A percentile compares a stretch with the other conserved stretches of the same genome.
phyloP scores from a whole-genome alignment of 2,797 vertebrate species.

The Phalloptychus januarius region DNA sequence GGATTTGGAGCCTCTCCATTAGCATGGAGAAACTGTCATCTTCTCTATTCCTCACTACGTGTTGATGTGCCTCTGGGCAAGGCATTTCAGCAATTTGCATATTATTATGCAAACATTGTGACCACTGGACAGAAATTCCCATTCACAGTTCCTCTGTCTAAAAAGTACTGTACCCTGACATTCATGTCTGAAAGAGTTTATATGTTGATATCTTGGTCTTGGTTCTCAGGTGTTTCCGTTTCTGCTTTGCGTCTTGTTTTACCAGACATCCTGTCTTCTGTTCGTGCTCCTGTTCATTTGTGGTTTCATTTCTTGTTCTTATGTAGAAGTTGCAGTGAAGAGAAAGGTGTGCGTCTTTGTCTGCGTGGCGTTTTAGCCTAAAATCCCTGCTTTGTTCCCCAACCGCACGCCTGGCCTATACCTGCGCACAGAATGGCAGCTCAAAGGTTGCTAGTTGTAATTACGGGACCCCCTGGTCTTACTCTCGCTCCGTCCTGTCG shows the following conservation, averaged over 20 bases:
- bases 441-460: conserved; percentile 92
- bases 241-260: background rate
- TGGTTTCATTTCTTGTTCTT: conserved; percentile 39
- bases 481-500: conserved; percentile 79
- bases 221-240: background rate
- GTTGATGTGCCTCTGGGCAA: background rate
- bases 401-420: background rate
- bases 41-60: background rate
- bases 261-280: conserved; percentile 54
- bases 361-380: conserved; percentile 78
- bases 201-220: background rate
- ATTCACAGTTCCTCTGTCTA: background rate
- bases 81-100: background rate
- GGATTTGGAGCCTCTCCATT: background rate
- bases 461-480: conserved; percentile 94
- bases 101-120: background rate
- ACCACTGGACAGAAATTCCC: background rate
- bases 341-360: conserved; percentile 63
- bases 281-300: conserved; percentile 32
- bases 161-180: no score
- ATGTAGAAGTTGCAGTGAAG: conserved; percentile 66
- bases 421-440: conserved; percentile 43
- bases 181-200: background rate
- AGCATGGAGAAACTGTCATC: background rate
- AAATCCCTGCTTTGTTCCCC: conserved; percentile 85